A percentile compares a stretch with the other conserved stretches of the same genome.
phyloP scores from a whole-genome alignment of 1,140 invertebrate species.

The Neuroterus valhalla region DNA sequence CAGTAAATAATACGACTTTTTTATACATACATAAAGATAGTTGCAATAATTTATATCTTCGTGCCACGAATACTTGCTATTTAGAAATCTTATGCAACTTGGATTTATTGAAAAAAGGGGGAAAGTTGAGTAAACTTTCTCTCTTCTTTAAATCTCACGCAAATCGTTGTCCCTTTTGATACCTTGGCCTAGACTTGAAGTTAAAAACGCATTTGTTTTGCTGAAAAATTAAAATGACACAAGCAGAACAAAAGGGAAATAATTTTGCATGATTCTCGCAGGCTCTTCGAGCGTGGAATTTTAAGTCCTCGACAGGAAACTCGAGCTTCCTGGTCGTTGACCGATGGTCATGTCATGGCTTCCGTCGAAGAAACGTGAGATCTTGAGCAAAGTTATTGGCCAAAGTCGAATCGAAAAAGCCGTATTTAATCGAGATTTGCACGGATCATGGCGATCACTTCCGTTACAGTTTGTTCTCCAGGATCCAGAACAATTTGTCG shows the following conservation, averaged over 20 bases:
- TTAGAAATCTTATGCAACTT: not conserved
- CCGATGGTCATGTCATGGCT: conserved; percentile 21
- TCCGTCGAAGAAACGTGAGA: conserved; percentile 29
- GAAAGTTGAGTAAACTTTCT: conserved; percentile 22
- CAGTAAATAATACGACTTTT: not conserved
- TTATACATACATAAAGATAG: not conserved
- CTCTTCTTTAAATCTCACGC: not conserved
- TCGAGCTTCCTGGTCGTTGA: conserved; percentile 29
- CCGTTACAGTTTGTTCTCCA: not conserved
- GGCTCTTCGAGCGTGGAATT: conserved; percentile 20
- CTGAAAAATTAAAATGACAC: not conserved
- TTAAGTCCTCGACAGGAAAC: conserved; percentile 20
- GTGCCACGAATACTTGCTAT: conserved; percentile 5
- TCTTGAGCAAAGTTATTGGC: not conserved
- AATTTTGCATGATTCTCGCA: conserved; percentile 9
- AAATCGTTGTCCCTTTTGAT: not conserved
- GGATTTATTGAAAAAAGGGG: not conserved
- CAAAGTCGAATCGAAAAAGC: not conserved
- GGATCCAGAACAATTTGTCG: not conserved
- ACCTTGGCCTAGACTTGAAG: not conserved
- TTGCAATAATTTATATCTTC: conserved; percentile 1
- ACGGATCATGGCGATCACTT: conserved; percentile 4
- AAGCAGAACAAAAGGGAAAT: not conserved
- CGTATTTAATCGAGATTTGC: conserved; percentile 15
- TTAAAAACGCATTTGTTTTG: not conserved